Base-by-base conservation (phyloP, 2,797 vertebrate species). In the Lacerta bilineata region DNA sequence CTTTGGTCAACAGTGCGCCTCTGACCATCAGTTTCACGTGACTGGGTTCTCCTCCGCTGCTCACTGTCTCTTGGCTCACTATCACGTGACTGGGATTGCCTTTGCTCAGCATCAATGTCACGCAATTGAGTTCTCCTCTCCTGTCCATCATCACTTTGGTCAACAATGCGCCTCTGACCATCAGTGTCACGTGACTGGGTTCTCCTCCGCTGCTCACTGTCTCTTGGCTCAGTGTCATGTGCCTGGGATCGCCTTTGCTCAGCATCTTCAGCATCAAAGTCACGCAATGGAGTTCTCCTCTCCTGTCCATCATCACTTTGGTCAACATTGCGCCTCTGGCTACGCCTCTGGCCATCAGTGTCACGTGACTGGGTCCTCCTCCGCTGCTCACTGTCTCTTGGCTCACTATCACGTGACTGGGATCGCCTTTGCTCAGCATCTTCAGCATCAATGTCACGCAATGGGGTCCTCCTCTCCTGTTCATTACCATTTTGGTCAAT, bases 261-360 rank as follows among this genome's bases (percentile, higher is more conserved):
- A 50, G 11, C 33, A 33, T 33, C 33, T 0, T 50, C 50, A 50
- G 11, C 33, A 33, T 33, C 33, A 33, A 33, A 1, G 33, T 33
- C 33, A 33, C 33, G 33, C 33, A 33, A 33, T 33, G 1, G 33
- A 33, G 33, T 33, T 33, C 33, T 33, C 33, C 33, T 33, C 33
- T 33, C 33, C 33, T 33, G 33, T 33, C 33, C 33, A 33, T 33
- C 33, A 33, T 33, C 33, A 33, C 33, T 33, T 33, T 33, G 33
- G 33, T 33, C 33, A 33, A 33, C 33, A 33, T 1, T 6, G n/a
- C 29, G 8, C 68, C 68, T 71, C 27, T n/a, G 29, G 8, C 33
- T 6, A 15, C 29, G 8, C 68, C 68, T 71, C 27, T n/a, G 29
- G 8, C 33, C n/a, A 10, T 77, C 0, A 0, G 55, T 11, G 4